Base-by-base conservation (phyloP, 2,113 vertebrate genomes). In the Illadopsis cleaveri region DNA sequence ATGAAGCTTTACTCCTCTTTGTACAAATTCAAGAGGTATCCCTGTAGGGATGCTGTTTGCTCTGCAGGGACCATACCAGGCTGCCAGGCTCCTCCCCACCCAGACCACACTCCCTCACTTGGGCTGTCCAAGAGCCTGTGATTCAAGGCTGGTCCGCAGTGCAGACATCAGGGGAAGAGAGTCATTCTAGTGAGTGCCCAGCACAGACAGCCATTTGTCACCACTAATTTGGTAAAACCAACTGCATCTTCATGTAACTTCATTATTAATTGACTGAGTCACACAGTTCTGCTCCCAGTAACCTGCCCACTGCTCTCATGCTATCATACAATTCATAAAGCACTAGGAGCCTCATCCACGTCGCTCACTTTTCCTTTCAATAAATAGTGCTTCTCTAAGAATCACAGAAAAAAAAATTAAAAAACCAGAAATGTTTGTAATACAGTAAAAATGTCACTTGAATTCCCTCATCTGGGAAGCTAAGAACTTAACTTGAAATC, bases 341-440 rank as follows among this genome's bases (percentile, higher is more conserved):
- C 62, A 25, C 22, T 2, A 21, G 28, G 25, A 62, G 11, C 14
- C 35, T 53, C 58, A 69, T 47, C 19, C 16, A 78, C 83, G 89
- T 83, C 33, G 81, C 47, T 81, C 56, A 64, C 18, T 44, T 79
- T 58, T 61, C 47, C n/a, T 76, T 78, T 27, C 50, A 69, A 30
- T 21, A 54, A 60, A 15, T 0, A 54, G 10, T 11, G 25, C 15
- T 66, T 58, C 78, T 72, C 25, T 42, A 62, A 83, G 51, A 57
- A 42, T 5, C 14, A 20, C 0, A 24, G 33, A 0, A 10, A 40
- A 6, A 23, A 40, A 38, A 44, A 21, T n/a, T n/a, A 40, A 40
- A 40, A 4, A 15, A 15, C 9, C 25, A 61, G 20, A 73, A 66
- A 2, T 45, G 6, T 78, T 35, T 54, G 8, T 9, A 69, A 81